Conservation (phyloP, 2,113 vertebrate species). For the Rhineura floridana region DNA sequence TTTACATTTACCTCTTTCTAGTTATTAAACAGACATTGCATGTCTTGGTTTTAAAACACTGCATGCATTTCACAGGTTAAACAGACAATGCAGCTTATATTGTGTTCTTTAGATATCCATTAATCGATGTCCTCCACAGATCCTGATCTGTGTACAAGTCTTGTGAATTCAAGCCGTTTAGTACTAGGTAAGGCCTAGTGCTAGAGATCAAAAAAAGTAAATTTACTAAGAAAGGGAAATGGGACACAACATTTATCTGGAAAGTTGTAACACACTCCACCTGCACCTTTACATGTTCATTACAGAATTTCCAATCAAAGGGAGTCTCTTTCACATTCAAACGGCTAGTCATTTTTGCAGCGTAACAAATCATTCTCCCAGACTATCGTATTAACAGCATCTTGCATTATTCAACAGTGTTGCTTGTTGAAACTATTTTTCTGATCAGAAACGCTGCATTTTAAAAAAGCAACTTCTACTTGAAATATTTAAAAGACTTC, state of each 20-base stretch:
- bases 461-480: constrained; percentile 78
- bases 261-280: constrained; percentile 34
- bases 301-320: constrained; percentile 55
- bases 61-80: background rate
- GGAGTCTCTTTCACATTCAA: constrained; percentile 50
- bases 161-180: constrained; percentile 45
- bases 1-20: too few relatives aligned
- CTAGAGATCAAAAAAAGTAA: constrained; percentile 35
- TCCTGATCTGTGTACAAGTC: background rate
- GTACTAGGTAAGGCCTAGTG: constrained; percentile 30
- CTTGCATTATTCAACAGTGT: constrained; percentile 79
- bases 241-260: constrained; percentile 14
- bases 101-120: background rate
- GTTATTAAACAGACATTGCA: too few relatives aligned
- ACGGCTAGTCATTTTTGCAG: constrained; percentile 64
- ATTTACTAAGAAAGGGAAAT: constrained; percentile 37
- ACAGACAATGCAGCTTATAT: background rate
- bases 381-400: constrained; percentile 77
- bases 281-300: constrained; percentile 34
- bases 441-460: constrained; percentile 81
- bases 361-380: constrained; percentile 71
- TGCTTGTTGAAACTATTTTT: constrained; percentile 77
- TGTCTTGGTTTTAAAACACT: background rate
- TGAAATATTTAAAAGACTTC: constrained; percentile 83
- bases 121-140: background rate